A percentile compares a stretch with the other conserved stretches of the same genome.
Evolutionary conservation across 2,888 invertebrate species (phyloP).

Genomic region (Ariolimax columbianus): DNA sequence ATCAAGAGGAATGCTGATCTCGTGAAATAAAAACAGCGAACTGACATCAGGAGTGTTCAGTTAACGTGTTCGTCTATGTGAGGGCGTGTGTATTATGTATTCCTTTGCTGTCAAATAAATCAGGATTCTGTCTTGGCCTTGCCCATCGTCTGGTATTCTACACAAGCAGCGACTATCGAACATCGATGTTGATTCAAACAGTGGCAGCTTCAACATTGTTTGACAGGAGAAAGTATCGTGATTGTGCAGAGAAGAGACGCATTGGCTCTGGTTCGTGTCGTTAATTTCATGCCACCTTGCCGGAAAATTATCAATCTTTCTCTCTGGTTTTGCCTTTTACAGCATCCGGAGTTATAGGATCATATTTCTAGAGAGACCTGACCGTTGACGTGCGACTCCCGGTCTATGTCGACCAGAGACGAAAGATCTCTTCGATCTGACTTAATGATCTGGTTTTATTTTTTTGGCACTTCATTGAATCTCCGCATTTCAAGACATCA

Average conservation of each 20-base stretch:
- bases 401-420: not conserved
- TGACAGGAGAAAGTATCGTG: not conserved
- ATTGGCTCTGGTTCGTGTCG: not conserved
- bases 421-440: slow-evolving; percentile 16
- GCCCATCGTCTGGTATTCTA: not conserved
- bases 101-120: not conserved
- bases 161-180: not conserved
- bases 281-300: not conserved
- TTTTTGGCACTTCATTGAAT: not conserved
- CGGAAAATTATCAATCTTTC: slow-evolving; percentile 21
- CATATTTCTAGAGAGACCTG: not conserved
- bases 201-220: not conserved
- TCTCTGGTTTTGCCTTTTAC: not conserved
- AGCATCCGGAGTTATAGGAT: not conserved
- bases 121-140: not conserved
- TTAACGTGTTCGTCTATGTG: not conserved
- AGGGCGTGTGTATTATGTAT: not conserved
- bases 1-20: not conserved
- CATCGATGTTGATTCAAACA: not conserved
- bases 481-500: not conserved
- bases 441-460: not conserved
- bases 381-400: not conserved
- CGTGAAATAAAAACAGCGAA: slow-evolving; percentile 2
- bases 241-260: too few species aligned
- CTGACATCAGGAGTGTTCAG: not conserved